phyloP scores from a whole-genome alignment of 2,888 invertebrate species.

The Bellardia bayeri region DNA sequence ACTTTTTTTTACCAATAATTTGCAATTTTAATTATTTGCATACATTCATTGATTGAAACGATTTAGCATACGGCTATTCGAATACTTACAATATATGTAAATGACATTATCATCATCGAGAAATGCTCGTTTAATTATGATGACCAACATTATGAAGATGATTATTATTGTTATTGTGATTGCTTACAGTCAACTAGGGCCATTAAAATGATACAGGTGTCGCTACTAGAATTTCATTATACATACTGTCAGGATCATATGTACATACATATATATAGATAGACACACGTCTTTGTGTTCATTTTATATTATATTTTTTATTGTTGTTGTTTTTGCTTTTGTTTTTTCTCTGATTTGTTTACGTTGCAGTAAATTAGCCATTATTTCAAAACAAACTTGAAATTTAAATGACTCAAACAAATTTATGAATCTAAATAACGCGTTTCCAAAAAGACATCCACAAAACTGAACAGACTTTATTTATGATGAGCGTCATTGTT shows the following conservation, averaged over 20 bases:
- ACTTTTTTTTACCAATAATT: constrained; percentile 52
- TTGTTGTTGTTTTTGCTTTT: background rate
- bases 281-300: constrained; percentile 15
- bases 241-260: constrained; percentile 6
- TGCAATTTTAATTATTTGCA: constrained; percentile 58
- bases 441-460: constrained; percentile 8
- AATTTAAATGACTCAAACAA: constrained; percentile 53
- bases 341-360: constrained; percentile 49
- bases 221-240: constrained; percentile 69
- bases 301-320: constrained; percentile 31
- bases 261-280: too few relatives aligned
- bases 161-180: constrained; percentile 66
- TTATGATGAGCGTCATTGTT: background rate
- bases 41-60: background rate
- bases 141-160: constrained; percentile 54
- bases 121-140: constrained; percentile 35
- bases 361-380: constrained; percentile 55
- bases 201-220: constrained; percentile 71
- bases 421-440: constrained; percentile 68
- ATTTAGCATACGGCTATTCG: background rate
- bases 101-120: background rate
- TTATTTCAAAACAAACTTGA: constrained; percentile 67
- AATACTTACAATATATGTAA: background rate
- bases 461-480: background rate
- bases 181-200: constrained; percentile 57